Evolutionary conservation across 2,797 vertebrate species (phyloP).

Genomic region (Garrulus glandarius): DNA sequence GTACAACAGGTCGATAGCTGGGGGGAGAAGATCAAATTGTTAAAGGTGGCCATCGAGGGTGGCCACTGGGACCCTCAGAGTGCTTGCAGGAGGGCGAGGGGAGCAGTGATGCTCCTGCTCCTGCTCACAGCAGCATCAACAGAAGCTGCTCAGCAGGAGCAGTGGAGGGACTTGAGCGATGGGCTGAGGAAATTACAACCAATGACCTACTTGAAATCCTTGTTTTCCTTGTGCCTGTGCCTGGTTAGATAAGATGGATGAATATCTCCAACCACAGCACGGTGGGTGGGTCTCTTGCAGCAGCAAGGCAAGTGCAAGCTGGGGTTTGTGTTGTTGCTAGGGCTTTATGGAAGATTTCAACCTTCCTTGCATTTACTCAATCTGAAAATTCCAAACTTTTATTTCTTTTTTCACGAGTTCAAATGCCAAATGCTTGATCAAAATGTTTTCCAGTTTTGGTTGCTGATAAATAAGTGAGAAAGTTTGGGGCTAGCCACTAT

Average conservation of each 20-base stretch:
- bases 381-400: neutral
- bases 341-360: neutral
- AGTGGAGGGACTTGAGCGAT: fast-evolving
- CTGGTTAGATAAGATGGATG: neutral
- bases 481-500: neutral
- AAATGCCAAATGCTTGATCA: neutral
- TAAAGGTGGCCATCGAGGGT: neutral
- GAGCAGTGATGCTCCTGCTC: neutral
- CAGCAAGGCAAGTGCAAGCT: neutral
- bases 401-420: neutral
- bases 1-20: conserved; percentile 96
- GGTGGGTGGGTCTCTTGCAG: neutral
- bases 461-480: neutral
- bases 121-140: neutral
- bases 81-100: neutral
- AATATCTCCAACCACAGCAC: neutral
- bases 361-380: neutral
- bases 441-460: neutral
- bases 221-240: neutral
- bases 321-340: neutral
- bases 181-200: neutral
- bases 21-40: neutral
- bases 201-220: neutral
- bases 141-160: neutral
- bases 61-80: fast-evolving